Evolutionary conservation across 2,888 invertebrate genomes (phyloP).

Genomic region (Epinotia demarniana): DNA sequence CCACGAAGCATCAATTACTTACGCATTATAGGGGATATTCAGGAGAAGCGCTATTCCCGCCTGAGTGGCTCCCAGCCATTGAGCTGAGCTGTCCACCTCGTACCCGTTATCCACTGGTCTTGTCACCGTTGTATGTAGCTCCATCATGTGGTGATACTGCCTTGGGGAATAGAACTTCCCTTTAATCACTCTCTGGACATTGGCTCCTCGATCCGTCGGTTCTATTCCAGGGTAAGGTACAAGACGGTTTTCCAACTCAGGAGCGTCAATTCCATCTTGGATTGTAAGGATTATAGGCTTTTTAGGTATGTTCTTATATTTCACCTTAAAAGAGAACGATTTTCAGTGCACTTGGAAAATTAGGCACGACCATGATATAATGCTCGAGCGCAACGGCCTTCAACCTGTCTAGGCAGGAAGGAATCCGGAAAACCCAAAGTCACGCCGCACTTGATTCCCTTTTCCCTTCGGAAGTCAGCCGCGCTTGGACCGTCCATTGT

Average conservation of each 20-base stretch:
- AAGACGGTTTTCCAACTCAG: constrained; percentile 60
- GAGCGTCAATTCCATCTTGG: constrained; percentile 73
- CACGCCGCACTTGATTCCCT: too few species aligned
- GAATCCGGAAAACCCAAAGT: too few species aligned
- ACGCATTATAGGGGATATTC: constrained; percentile 58
- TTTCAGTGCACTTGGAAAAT: background rate
- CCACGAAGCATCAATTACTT: constrained; percentile 45
- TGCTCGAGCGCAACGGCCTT: too few species aligned
- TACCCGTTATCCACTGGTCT: constrained; percentile 59
- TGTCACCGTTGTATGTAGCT: constrained; percentile 56
- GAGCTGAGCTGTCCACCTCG: constrained; percentile 57
- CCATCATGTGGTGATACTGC: constrained; percentile 62
- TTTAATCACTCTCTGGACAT: constrained; percentile 55
- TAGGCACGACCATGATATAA: too few species aligned
- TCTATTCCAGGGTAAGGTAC: constrained; percentile 54
- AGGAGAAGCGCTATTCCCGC: constrained; percentile 57
- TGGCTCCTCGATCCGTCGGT: constrained; percentile 55
- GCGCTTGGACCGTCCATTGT: too few species aligned
- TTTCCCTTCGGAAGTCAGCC: too few species aligned
- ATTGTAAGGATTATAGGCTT: constrained; percentile 67
- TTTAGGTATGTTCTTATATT: constrained; percentile 71
- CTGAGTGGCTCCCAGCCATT: constrained; percentile 56
- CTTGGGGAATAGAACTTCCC: constrained; percentile 57
- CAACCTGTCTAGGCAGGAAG: too few species aligned
- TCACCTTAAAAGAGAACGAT: background rate